These are phyloP conservation scores for Argyrosomus japonicus DNA, from an alignment of 2,113 vertebrate genomes.

Conservation along the genomic window DNA sequence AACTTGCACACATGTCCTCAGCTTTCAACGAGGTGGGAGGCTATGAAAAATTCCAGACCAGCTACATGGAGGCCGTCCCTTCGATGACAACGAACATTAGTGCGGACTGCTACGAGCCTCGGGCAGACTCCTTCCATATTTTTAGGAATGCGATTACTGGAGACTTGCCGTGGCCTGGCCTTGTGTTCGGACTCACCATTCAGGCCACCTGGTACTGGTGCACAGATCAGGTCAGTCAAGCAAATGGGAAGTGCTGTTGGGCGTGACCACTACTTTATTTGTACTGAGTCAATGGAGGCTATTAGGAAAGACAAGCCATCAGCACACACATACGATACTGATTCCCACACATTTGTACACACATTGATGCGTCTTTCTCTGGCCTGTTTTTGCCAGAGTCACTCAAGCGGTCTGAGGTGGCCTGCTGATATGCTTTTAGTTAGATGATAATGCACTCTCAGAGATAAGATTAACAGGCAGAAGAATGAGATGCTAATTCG, in stretches of 20 bases:
- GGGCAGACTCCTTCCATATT: conserved; percentile 90
- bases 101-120: conserved; percentile 86
- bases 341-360: conserved; percentile 21
- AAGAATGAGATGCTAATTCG: not conserved
- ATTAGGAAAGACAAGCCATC: conserved; percentile 5
- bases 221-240: conserved; percentile 92
- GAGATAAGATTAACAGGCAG: conserved; percentile 53
- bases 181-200: conserved; percentile 91
- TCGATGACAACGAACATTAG: not conserved
- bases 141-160: conserved; percentile 88
- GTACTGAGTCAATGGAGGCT: not conserved
- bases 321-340: conserved; percentile 20
- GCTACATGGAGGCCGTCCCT: conserved; percentile 91
- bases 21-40: conserved; percentile 91
- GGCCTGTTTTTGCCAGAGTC: conserved; percentile 11
- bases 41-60: conserved; percentile 85
- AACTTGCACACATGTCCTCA: conserved; percentile 58
- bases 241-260: not conserved
- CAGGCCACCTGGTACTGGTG: conserved; percentile 96
- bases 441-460: conserved; percentile 9
- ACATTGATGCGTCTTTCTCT: conserved; percentile 24
- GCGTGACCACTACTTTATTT: not conserved
- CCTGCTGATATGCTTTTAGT: conserved; percentile 33
- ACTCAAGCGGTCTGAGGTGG: not conserved
- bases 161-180: conserved; percentile 94